Base-by-base conservation (phyloP, 23 tunicate species). In the Halocynthia aurantium region DNA sequence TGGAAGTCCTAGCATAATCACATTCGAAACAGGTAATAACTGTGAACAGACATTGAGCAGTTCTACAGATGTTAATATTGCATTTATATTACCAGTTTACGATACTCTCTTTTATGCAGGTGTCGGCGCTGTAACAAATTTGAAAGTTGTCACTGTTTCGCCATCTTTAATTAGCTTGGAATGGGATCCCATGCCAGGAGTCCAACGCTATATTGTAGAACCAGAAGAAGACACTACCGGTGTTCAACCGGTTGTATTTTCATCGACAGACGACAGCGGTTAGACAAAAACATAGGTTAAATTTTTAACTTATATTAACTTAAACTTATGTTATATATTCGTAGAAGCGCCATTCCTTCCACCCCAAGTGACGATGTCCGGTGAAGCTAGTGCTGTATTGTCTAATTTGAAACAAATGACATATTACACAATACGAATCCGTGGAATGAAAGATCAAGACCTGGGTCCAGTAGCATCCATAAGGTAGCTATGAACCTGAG, bases 141-240 rank as follows among this genome's bases (percentile, higher is more conserved):
- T 74, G 49, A 74, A 74, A 53, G 78, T 74, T 21, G 78, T 74
- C n/a, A 52, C 78, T 8, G 64, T 74, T 54, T 74, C 78, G 15
- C 22, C 78, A 20, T 51, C 78, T 54, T 49, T 74, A 64, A 74
- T 74, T 22, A 56, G 22, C 9, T 53, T 74, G 62, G 62, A 74
- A 54, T 74, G 78, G 78, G 78, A 74, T 54, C 64, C 78, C 13
- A 54, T 74, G 50, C 20, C 55, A 62, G 78, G 64, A 55, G 56
- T 74, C 19, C 64, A 74, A 74, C 55, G 78, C 57, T 74, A 52
- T 44, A 74, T 74, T 54, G 56, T 74, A 12, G 78, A 74, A 22
- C 78, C 78, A 10, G 57, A 54, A 7, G 78, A 74, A 54, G 78
- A 74, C 22, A 54, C 67, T 5, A 54, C 78, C 8, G n/a, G n/a